Evolutionary conservation across 2,113 vertebrate species (phyloP), one percentile per base, ranked within the genome.

Genomic region (Mugil cephalus): DNA sequence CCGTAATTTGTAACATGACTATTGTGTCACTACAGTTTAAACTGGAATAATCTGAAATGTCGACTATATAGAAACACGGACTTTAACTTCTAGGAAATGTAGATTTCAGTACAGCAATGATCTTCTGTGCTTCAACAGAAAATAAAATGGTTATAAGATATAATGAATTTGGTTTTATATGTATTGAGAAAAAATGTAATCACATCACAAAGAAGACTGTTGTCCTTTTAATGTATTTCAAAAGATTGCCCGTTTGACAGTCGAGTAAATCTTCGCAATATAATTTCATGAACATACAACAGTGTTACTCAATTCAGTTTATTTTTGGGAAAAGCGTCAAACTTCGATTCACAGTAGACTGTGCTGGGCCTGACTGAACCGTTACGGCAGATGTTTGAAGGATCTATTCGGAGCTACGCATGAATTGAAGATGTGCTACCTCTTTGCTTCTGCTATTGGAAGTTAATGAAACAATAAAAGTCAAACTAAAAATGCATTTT

Each of bases 381-480:
- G 56, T 18, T 24, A 1, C 14, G 48, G 54, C 58, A 67, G 82
- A 36, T 68, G 79, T 42, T 67, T 24, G 69, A 66, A 65, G 50
- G 53, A 39, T 74, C 42, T 40, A 35, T 34, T 19, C 55, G 0
- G 48, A 50, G 47, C 43, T 18, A 14, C 66, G 14, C 42, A 3
- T 51, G 51, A 68, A 59, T 30, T 19, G 24, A 64, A 30, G 36
- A 53, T 5, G 0, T 18, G 34, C 10, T 4, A 4, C 78, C 61
- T 7, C 42, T 13, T 10, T 70, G 14, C 56, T 48, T 18, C 62
- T 84, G 79, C 85, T 81, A 88, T 88, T 87, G 79, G 63, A 79
- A 88, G 63, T 83, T 87, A 86, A 88, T 85, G 72, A 87, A 89
- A 89, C 61, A 80, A 75, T 79, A 84, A 80, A 85, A 43, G 52